phyloP scores from a whole-genome alignment of 2,888 invertebrate species.

The Sympetrum striolatum region DNA sequence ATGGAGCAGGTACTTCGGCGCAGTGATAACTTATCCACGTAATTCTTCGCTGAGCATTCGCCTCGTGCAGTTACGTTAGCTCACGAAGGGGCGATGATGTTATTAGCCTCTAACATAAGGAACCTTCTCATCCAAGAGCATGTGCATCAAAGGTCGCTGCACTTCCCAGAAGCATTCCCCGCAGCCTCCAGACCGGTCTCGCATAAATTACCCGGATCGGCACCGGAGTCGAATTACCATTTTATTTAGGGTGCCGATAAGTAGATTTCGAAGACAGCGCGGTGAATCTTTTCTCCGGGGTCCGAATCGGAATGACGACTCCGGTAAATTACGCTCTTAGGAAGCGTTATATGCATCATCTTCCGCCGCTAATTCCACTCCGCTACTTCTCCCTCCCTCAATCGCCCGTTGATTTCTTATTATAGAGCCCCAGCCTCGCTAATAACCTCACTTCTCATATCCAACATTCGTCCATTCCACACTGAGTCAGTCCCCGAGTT shows the following conservation, averaged over 20 bases:
- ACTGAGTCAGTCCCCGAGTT: slow-evolving; percentile 31
- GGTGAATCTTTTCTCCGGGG: background rate
- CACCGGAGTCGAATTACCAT: background rate
- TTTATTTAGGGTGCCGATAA: background rate
- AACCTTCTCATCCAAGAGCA: background rate
- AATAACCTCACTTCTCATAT: slow-evolving; percentile 17
- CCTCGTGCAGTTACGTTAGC: too few relatives aligned
- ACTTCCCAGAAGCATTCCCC: background rate
- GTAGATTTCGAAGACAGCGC: background rate
- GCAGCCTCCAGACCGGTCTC: background rate
- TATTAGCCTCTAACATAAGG: too few relatives aligned
- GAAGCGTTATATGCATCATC: background rate
- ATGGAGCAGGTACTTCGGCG: too few relatives aligned
- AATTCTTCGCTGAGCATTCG: too few relatives aligned
- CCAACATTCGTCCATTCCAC: slow-evolving; percentile 27
- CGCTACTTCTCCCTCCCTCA: background rate
- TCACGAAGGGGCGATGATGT: too few relatives aligned
- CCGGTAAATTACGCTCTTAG: background rate
- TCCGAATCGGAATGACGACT: background rate
- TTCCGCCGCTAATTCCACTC: background rate
- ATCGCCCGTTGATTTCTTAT: slow-evolving; percentile 42
- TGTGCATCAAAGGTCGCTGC: background rate
- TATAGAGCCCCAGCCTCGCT: slow-evolving; percentile 14
- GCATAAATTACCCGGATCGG: background rate
- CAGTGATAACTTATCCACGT: too few relatives aligned